Evolutionary conservation across 1,140 invertebrate species (phyloP).

Genomic region (Papilio glaucus): DNA sequence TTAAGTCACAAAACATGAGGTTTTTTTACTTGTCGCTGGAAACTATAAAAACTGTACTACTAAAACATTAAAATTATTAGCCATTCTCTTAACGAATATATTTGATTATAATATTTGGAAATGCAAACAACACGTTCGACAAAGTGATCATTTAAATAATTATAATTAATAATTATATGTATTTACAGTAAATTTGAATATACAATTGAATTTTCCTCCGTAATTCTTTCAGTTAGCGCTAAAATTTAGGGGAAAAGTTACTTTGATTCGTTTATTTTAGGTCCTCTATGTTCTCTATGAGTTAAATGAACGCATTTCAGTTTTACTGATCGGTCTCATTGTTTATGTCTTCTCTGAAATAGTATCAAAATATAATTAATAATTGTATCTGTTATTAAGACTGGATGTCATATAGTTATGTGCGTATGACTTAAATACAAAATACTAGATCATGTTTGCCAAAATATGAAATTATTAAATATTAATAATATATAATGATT

Average conservation of each 20-base stretch:
- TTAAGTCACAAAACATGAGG: background rate
- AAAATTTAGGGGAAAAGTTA: background rate
- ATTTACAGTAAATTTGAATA: conserved; percentile 23
- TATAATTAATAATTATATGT: too few species aligned
- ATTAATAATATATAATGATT: too few species aligned
- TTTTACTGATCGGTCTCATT: background rate
- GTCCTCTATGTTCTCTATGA: background rate
- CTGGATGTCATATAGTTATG: too few species aligned
- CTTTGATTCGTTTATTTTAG: background rate
- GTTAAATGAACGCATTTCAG: background rate
- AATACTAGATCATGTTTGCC: too few species aligned
- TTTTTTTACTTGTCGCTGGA: background rate
- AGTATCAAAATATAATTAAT: background rate
- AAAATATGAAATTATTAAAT: too few species aligned
- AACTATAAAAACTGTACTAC: background rate
- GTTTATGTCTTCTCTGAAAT: too few species aligned
- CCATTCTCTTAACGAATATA: conserved; percentile 4
- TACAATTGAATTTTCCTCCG: background rate
- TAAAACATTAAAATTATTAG: background rate
- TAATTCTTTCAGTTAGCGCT: background rate
- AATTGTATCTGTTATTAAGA: background rate
- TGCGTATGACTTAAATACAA: too few species aligned
- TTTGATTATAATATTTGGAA: background rate
- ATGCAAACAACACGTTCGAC: background rate
- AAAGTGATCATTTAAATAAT: background rate